Evolutionary conservation across 2,113 vertebrate species (phyloP), one percentile per base, ranked within the genome.

Genomic region (Oostethus manadensis): DNA sequence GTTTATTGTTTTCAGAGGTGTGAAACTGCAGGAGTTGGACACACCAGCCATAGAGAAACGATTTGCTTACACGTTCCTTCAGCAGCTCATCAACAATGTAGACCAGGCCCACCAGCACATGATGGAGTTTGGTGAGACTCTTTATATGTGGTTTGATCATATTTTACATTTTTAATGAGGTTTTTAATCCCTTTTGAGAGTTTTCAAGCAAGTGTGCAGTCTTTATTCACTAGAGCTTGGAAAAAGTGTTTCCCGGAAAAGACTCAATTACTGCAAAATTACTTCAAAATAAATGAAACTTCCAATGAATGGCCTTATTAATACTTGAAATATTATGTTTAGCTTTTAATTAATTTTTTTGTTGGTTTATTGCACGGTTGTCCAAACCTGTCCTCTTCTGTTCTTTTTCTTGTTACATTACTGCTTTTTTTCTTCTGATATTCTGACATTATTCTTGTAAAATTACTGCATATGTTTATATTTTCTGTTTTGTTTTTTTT

Each of bases 21-120:
- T 93, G 70, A 94, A 94, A 78, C 93, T 94, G 15, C 88, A 95
- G 75, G 96, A 98, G 56, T 75, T 97, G 60, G 95, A 98, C 69
- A 94, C 94, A 0, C 94, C 95, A 44, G 94, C 95, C 11, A 98
- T 97, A 50, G 96, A 98, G 82, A 98, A 98, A 61, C 90, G 94
- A 6, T 98, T 98, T 68, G 94, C 94, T 50, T 98, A 97, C 77
- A 96, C 93, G 56, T 95, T 98, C 57, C 93, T 98, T 40, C 94
- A 97, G 73, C 93, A 96, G 8, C 92, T 98, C 64, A 96, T 97
- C 76, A 89, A 91, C 61, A 96, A 95, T 0, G 94, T 98, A 56
- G 94, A 98, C 58, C 91, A 94, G 82, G 96, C 96, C 3, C 94
- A 97, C 62, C 88, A 93, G 45, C 93, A 97, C 68, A 95, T 98